phyloP scores from a whole-genome alignment of 2,888 invertebrate species.

The Philaethria dido region DNA sequence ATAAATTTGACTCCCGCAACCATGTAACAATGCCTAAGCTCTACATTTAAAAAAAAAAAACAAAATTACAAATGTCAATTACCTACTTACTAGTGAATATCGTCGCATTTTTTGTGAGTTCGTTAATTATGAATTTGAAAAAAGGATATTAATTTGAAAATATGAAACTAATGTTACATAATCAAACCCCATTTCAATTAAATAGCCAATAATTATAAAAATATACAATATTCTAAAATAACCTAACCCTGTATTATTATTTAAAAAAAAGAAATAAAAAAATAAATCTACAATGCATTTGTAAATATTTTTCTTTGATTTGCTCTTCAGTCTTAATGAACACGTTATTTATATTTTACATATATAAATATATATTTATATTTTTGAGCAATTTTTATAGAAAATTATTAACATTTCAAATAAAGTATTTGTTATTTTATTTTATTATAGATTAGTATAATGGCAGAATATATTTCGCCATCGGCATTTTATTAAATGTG shows the following conservation, averaged over 20 bases:
- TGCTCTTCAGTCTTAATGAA: slow-evolving; percentile 21
- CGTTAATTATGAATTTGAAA: too few species aligned
- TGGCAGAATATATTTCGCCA: neutral
- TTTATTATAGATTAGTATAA: neutral
- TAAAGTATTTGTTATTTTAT: neutral
- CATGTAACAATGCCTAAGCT: too few species aligned
- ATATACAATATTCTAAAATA: neutral
- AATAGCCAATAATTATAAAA: neutral
- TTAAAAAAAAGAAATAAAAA: neutral
- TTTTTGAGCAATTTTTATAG: slow-evolving; percentile 6
- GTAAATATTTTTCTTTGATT: slow-evolving; percentile 13
- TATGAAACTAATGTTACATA: neutral
- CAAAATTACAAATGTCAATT: too few species aligned
- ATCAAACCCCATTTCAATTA: neutral
- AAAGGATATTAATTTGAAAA: too few species aligned
- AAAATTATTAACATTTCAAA: neutral
- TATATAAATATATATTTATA: neutral
- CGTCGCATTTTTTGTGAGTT: too few species aligned
- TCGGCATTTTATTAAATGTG: neutral
- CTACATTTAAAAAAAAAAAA: too few species aligned
- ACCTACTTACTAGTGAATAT: too few species aligned
- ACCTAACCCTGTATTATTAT: slow-evolving; percentile 7
- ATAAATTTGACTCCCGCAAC: too few species aligned
- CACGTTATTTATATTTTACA: slow-evolving; percentile 1
- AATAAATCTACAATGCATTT: neutral